phyloP scores from a whole-genome alignment of 2,888 invertebrate genomes.

The Caenorhabditis uteleia region DNA sequence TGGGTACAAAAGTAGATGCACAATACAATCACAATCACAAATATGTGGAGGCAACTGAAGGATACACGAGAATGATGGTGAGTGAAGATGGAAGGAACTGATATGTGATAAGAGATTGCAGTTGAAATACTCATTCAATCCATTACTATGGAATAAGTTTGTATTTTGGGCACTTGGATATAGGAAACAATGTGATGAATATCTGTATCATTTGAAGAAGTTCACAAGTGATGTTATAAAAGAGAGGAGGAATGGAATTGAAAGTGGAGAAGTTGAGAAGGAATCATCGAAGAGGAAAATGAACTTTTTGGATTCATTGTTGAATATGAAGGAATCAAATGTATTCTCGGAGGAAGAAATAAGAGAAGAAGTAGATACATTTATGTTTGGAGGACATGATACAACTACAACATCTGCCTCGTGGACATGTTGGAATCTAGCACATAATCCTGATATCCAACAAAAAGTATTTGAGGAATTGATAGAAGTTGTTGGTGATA shows the following conservation, averaged over 20 bases:
- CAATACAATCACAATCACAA: constrained; percentile 54
- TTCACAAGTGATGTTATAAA: constrained; percentile 13
- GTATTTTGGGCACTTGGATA: constrained; percentile 5
- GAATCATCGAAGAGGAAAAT: constrained; percentile 34
- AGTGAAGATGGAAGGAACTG: too few relatives aligned
- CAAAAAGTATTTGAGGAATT: constrained; percentile 32
- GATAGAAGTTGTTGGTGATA: constrained; percentile 24
- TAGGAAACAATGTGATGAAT: constrained; percentile 1
- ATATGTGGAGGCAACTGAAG: constrained; percentile 57
- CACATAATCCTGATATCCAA: constrained; percentile 70
- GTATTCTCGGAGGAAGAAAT: constrained; percentile 71
- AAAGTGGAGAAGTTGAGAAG: constrained; percentile 23
- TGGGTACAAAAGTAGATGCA: constrained; percentile 58
- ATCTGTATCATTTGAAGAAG: neutral
- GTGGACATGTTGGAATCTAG: constrained; percentile 70
- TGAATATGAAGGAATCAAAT: constrained; percentile 70
- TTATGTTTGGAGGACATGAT: constrained; percentile 73
- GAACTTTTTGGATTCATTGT: constrained; percentile 73
- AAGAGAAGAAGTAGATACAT: constrained; percentile 70
- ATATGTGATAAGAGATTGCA: too few relatives aligned
- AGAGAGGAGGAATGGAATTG: constrained; percentile 14
- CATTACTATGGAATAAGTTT: constrained; percentile 1
- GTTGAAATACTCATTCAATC: neutral
- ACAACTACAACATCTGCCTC: constrained; percentile 71
- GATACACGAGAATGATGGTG: constrained; percentile 42